These are phyloP conservation scores for Loris lydekkerianus DNA, from an alignment of 2,797 vertebrate species.

Conservation along the genomic window DNA sequence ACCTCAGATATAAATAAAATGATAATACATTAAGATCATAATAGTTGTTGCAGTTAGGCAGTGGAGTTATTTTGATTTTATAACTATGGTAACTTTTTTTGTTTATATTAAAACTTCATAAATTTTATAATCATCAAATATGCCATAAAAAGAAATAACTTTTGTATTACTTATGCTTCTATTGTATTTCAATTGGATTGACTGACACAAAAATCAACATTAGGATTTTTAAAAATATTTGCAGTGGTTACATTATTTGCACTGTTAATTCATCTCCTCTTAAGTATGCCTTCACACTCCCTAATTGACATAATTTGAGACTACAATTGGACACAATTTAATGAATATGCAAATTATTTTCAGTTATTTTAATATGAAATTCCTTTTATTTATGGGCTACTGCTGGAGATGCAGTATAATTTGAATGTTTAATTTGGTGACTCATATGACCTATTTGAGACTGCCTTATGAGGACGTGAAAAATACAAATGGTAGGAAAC, in stretches of 20 bases:
- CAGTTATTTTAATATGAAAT: not conserved
- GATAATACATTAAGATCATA: not conserved
- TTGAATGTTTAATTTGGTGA: slow-evolving; percentile 60
- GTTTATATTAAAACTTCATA: not conserved
- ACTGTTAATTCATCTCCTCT: not conserved
- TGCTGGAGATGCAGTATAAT: slow-evolving; percentile 56
- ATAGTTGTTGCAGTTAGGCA: not conserved
- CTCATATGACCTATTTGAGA: slow-evolving; percentile 17
- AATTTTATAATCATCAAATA: not conserved
- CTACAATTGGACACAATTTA: not conserved
- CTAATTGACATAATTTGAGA: slow-evolving; percentile 24
- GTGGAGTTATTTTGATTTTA: not conserved
- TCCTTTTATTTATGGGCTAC: slow-evolving; percentile 48
- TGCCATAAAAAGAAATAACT: not conserved
- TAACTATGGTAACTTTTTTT: not conserved
- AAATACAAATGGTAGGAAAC: slow-evolving; percentile 43
- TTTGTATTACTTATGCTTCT: not conserved
- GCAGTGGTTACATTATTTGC: not conserved
- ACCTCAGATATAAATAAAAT: not conserved
- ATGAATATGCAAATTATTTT: slow-evolving; percentile 39
- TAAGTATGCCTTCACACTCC: not conserved
- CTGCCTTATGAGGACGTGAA: slow-evolving; percentile 60
- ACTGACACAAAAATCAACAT: not conserved
- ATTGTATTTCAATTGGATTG: not conserved
- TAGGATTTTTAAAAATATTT: not conserved